Conservation (phyloP, 2,888 invertebrate genomes). For the Oscheius onirici region DNA sequence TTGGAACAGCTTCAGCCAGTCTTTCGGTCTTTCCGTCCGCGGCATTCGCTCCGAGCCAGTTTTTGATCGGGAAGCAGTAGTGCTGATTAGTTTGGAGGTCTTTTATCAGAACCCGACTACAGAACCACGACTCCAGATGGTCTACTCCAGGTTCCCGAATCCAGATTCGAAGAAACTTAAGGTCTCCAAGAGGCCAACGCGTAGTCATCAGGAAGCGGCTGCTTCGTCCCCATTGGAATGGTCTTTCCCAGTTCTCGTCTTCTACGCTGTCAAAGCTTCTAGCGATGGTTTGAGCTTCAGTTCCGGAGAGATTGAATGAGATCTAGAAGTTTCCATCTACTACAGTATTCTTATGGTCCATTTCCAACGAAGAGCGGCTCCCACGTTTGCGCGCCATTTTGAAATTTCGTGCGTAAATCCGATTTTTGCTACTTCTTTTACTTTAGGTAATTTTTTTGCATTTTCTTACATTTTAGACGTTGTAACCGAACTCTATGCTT, state of each 20-base stretch:
- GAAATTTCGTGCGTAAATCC: too few relatives aligned
- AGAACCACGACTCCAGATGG: slow-evolving; percentile 59
- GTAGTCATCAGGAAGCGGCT: slow-evolving; percentile 58
- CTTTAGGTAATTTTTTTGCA: too few relatives aligned
- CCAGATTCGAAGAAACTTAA: slow-evolving; percentile 54
- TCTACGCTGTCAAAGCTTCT: slow-evolving; percentile 40
- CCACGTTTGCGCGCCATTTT: too few relatives aligned
- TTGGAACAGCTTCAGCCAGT: slow-evolving; percentile 32
- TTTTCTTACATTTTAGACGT: too few relatives aligned
- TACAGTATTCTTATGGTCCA: neutral
- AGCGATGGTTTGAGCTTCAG: slow-evolving; percentile 43
- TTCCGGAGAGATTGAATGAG: slow-evolving; percentile 52
- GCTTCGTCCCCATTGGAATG: slow-evolving; percentile 53
- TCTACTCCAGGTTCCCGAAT: slow-evolving; percentile 49
- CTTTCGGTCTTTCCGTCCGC: slow-evolving; percentile 58
- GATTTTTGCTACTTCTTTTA: too few relatives aligned
- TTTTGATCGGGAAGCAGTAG: slow-evolving; percentile 53
- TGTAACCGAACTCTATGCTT: too few relatives aligned
- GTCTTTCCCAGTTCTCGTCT: slow-evolving; percentile 35
- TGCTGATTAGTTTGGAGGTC: slow-evolving; percentile 50
- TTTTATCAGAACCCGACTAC: slow-evolving; percentile 48
- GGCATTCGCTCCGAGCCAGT: slow-evolving; percentile 58
- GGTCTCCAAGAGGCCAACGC: slow-evolving; percentile 49
- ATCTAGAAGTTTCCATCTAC: slow-evolving; percentile 32
- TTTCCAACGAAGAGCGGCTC: too few relatives aligned